Base-by-base conservation (phyloP, 2,888 invertebrate species). In the Eupithecia abbreviata region DNA sequence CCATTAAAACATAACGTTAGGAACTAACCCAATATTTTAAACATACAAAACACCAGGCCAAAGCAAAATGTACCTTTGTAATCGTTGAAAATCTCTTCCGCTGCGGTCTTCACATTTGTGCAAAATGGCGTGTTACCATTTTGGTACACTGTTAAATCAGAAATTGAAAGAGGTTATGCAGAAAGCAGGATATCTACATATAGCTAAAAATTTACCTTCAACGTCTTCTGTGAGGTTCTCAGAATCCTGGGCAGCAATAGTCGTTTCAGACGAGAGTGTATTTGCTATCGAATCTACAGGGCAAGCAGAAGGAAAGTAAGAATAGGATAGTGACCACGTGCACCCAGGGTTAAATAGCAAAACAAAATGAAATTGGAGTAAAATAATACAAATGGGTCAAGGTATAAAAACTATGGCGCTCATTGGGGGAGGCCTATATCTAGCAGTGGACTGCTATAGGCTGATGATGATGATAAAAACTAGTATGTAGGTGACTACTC, bases 231-330 rank as follows among this genome's bases (percentile, higher is more conserved):
- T 75, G 62, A 81, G 79, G 43, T 83, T 85, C 30, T 84, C 83
- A 9, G 81, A 82, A 18, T 84, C 82, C 51, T 87, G 87, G 9
- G 66, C 79, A 66, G 77, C 82, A 70, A 85, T 85, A 49, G 79
- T 75, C 75, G 83, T 77, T 72, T 84, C 85, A 78, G 84, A 76
- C 58, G 84, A 86, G 72, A 89, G 73, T 79, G 84, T 83, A 79
- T 86, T 86, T 84, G 86, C 85, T 87, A 90, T 81, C 79, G 88
- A 85, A 85, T 90, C 90, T 91, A 90, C 86, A 85, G 81, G 84
- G 85, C 85, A 87, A 87, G 87, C 83, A 82, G 79, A 82, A 83
- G 77, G 82, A 83, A 73, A 77, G 81, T 83, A 82, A 81, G 80
- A 75, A 83, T 66, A 79, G 58, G 76, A 79, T 80, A 82, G 78